Base-by-base conservation (phyloP, 2,113 vertebrate genomes). In the Centropus unirufus region DNA sequence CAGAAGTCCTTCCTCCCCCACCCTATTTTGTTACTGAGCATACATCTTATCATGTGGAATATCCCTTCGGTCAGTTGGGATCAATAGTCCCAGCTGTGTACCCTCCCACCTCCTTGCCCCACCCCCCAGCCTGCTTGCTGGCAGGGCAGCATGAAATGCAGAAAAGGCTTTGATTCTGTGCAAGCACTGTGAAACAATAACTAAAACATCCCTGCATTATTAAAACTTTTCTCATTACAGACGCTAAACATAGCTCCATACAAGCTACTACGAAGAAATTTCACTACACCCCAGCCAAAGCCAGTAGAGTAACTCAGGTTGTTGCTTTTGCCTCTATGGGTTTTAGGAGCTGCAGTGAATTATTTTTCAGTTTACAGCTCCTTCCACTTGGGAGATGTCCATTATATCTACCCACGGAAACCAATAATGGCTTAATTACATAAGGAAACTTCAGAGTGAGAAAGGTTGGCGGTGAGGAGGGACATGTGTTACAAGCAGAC, bases 371-470 rank as follows among this genome's bases (percentile, higher is more conserved):
- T 78, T 94, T 67, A 85, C 40, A 67, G 7, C 14, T 75, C 15
- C 40, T 83, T 89, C 27, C 54, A n/a, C 44, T 20, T 90, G 66
- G 34, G 26, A 74, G 30, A 58, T 13, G 32, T 87, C 51, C 17
- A 21, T 79, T 54, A 74, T 42, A 64, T 61, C 40, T 78, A 63
- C n/a, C n/a, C 63, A 62, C 70, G 52, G 46, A 85, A 90, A 94
- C 36, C 15, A 82, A 66, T 73, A 89, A 52, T 4, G 11, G 49
- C 20, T 83, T 89, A 70, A 91, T 89, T 22, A 70, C 24, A 61
- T 40, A 62, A 91, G 62, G 87, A 94, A 94, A 66, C n/a, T 83
- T 82, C 42, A 63, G 55, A 85, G 55, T 58, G 55, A 91, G 63
- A 92, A 80, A 83, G 9, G 30, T 5, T 90, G 64, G 24, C 23